Conservation (phyloP, 2,888 invertebrate genomes). For the Pandemis heparana region DNA sequence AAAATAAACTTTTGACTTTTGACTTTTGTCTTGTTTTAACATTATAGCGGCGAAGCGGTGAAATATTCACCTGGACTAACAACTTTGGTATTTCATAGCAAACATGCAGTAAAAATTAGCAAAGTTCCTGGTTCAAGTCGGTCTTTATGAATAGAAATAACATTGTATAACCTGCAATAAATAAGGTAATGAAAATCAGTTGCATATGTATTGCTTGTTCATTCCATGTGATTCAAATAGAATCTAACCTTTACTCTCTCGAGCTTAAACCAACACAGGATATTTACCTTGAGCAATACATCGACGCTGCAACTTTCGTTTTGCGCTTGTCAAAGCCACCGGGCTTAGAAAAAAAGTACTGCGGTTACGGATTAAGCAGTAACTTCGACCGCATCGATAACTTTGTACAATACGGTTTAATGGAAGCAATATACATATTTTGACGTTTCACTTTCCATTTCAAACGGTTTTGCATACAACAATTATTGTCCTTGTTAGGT, state of each 20-base stretch:
- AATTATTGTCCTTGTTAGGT: constrained; percentile 28
- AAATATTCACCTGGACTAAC: no score
- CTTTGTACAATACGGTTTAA: not conserved
- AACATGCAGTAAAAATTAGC: no score
- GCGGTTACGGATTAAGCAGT: not conserved
- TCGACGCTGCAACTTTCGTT: not conserved
- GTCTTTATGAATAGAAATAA: no score
- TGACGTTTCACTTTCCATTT: constrained; percentile 35
- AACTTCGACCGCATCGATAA: not conserved
- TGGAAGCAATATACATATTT: constrained; percentile 35
- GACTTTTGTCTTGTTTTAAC: no score
- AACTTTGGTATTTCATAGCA: no score
- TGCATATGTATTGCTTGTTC: not conserved
- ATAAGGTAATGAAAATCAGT: not conserved
- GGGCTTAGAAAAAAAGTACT: not conserved
- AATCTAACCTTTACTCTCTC: not conserved
- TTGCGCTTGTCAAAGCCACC: not conserved
- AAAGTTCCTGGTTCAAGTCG: no score
- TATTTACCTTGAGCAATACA: not conserved
- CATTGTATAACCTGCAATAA: not conserved
- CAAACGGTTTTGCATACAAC: constrained; percentile 21
- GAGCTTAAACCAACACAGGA: not conserved
- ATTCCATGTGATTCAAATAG: not conserved
- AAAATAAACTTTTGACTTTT: no score
- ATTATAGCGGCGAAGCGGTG: no score